phyloP scores from a whole-genome alignment of 35 echinoderm and acorn worm species.

The Lytechinus variegatus region DNA sequence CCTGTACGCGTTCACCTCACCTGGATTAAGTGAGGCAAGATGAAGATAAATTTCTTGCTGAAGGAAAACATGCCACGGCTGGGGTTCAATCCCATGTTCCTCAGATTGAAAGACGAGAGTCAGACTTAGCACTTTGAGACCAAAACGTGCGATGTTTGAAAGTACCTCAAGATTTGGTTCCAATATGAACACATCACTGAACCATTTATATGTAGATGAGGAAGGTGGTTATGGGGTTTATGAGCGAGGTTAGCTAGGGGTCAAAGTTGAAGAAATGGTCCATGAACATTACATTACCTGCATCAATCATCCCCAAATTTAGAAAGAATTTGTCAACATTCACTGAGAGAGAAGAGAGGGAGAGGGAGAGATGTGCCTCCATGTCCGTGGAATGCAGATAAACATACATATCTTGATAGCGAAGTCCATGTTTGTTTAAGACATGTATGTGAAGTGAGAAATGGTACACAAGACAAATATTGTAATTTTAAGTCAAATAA shows the following conservation, averaged over 20 bases:
- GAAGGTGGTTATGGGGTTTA: neutral
- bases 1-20: too few relatives aligned
- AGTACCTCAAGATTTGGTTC: too few relatives aligned
- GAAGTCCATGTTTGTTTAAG: neutral
- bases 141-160: too few relatives aligned
- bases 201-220: slow-evolving; percentile 13
- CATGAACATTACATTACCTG: neutral
- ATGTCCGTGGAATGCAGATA: neutral
- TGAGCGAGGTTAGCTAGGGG: neutral
- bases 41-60: too few relatives aligned
- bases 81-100: too few relatives aligned
- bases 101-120: too few relatives aligned
- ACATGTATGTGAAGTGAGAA: neutral
- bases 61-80: too few relatives aligned
- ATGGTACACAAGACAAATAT: neutral
- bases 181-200: neutral
- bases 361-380: neutral
- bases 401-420: slow-evolving; percentile 8
- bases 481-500: neutral
- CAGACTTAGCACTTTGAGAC: too few relatives aligned
- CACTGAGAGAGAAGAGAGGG: neutral
- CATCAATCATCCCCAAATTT: slow-evolving; percentile 3
- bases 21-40: too few relatives aligned
- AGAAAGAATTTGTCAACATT: neutral
- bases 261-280: neutral